Conservation (phyloP, 1,140 invertebrate genomes). For the Potamilus streckersoni region DNA sequence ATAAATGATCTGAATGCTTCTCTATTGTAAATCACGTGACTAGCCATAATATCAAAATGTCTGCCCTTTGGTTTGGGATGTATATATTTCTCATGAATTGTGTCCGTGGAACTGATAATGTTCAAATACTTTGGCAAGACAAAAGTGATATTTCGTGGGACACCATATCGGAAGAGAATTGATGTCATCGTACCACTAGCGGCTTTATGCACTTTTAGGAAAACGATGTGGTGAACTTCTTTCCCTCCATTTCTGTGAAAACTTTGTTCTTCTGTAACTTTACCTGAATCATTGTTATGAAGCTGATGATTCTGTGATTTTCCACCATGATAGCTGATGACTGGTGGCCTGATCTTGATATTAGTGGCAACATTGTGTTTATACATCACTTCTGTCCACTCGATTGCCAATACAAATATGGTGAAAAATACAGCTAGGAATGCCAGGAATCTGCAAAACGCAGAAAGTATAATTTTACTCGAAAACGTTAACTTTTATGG, state of each 20-base stretch:
- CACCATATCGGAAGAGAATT: constrained; percentile 49
- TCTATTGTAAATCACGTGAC: constrained; percentile 50
- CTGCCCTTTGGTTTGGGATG: constrained; percentile 12
- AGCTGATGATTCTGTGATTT: too few relatives aligned
- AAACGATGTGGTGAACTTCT: constrained; percentile 45
- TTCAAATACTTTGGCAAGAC: constrained; percentile 39
- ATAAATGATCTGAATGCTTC: constrained; percentile 32
- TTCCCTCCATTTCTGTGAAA: background rate
- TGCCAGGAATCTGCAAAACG: too few relatives aligned
- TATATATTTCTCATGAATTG: constrained; percentile 16
- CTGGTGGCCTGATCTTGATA: too few relatives aligned
- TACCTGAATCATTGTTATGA: too few relatives aligned
- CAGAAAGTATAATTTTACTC: too few relatives aligned
- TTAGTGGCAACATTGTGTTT: too few relatives aligned
- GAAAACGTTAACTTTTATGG: too few relatives aligned
- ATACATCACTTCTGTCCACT: too few relatives aligned
- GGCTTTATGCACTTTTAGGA: constrained; percentile 57
- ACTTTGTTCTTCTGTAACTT: too few relatives aligned
- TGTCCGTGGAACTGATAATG: constrained; percentile 27
- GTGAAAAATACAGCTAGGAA: too few relatives aligned
- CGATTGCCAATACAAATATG: too few relatives aligned
- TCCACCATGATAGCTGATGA: too few relatives aligned
- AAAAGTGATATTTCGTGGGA: constrained; percentile 39
- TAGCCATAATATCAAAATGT: constrained; percentile 49
- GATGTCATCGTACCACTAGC: constrained; percentile 53